A percentile compares a stretch with the other conserved stretches of the same genome.
Conservation (phyloP, 2,888 invertebrate species). For the Autographa gamma region DNA sequence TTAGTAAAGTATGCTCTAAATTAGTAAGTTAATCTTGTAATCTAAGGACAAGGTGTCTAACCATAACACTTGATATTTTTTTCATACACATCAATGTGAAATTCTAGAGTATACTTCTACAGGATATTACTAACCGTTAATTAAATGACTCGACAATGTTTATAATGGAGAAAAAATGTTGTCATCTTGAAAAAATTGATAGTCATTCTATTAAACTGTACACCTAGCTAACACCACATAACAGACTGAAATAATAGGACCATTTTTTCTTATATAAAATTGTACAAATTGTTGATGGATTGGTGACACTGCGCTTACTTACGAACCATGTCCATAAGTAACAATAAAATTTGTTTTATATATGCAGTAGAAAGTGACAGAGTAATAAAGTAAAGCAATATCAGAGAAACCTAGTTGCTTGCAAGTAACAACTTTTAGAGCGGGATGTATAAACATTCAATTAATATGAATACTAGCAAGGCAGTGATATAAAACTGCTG, state of each 20-base stretch:
- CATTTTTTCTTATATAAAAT: neutral
- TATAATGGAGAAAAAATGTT: neutral
- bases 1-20: neutral
- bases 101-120: neutral
- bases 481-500: no score
- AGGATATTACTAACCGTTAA: neutral
- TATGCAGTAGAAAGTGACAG: neutral
- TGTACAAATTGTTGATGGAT: neutral
- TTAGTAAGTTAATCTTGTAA: constrained; percentile 4
- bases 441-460: no score
- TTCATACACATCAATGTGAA: neutral
- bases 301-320: neutral
- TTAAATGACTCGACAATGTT: neutral
- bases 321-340: no score
- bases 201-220: neutral
- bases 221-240: neutral
- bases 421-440: no score
- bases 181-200: no score
- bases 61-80: neutral
- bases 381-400: no score
- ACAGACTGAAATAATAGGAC: neutral
- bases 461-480: no score
- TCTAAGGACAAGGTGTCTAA: neutral
- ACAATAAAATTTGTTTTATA: no score
- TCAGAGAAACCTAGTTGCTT: neutral